A percentile compares a stretch with the other conserved stretches of the same genome.
These are phyloP conservation scores for Tichodroma muraria DNA, from an alignment of 2,113 vertebrate species.

Conservation along the genomic window DNA sequence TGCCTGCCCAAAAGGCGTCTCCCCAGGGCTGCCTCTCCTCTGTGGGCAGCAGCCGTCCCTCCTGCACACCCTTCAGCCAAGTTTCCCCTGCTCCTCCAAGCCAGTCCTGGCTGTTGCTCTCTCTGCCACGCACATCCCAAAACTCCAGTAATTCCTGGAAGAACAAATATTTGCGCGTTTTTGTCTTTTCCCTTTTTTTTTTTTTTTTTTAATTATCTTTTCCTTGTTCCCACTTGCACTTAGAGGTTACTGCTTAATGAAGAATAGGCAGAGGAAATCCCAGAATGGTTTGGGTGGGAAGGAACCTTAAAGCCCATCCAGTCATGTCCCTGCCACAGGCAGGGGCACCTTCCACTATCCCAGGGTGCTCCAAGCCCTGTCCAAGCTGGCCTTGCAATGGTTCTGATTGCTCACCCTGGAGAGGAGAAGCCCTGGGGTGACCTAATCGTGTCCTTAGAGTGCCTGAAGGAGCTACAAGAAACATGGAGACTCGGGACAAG, in stretches of 20 bases:
- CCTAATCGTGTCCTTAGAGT: rapidly evolving
- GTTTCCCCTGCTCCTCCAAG: too few relatives aligned
- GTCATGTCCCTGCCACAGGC: not conserved
- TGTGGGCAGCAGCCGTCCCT: not conserved
- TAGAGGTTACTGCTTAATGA: not conserved
- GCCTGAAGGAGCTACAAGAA: not conserved
- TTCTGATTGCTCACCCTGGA: not conserved
- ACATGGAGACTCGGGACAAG: not conserved
- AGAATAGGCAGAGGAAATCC: not conserved
- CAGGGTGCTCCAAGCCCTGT: not conserved
- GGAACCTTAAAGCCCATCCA: not conserved
- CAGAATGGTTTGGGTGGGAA: too few relatives aligned
- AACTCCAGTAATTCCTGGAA: not conserved
- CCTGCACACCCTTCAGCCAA: not conserved
- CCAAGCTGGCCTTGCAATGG: not conserved
- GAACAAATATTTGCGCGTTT: not conserved
- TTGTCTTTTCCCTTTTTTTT: not conserved
- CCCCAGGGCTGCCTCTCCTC: not conserved
- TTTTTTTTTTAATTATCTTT: too few relatives aligned
- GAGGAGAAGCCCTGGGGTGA: not conserved
- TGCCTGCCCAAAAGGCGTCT: not conserved
- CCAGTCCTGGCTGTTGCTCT: not conserved
- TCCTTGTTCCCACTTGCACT: not conserved
- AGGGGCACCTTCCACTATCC: not conserved
- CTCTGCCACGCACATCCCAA: not conserved